Evolutionary conservation across 2,797 vertebrate species (phyloP).

Genomic region (Neomorphus geoffroyi): DNA sequence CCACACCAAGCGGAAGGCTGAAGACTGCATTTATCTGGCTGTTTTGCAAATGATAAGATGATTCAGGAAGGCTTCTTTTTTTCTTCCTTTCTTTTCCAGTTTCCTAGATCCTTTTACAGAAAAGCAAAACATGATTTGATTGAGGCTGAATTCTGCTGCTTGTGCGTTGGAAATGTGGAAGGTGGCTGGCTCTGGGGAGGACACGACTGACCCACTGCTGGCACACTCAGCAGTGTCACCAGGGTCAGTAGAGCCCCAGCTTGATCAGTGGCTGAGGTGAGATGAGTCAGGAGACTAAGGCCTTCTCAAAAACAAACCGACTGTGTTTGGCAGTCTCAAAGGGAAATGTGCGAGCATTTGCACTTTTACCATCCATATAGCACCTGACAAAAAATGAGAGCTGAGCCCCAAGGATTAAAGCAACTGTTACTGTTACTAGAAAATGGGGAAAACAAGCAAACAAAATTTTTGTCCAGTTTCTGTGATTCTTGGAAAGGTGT

Average conservation of each 20-base stretch:
- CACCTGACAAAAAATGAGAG: not conserved
- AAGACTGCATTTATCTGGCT: not conserved
- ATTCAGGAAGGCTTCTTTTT: not conserved
- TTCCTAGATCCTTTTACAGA: not conserved
- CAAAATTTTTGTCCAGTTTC: not conserved
- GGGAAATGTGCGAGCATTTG: not conserved
- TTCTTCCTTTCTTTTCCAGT: not conserved
- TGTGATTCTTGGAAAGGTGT: not conserved
- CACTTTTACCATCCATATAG: not conserved
- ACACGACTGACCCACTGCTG: fast-evolving
- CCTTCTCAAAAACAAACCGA: not conserved
- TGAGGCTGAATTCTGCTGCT: not conserved
- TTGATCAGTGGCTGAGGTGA: not conserved
- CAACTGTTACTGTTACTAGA: not conserved
- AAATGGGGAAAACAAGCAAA: not conserved
- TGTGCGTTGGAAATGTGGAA: not conserved
- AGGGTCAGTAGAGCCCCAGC: not conserved
- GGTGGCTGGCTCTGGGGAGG: not conserved
- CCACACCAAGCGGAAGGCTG: not conserved
- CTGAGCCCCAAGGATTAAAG: not conserved
- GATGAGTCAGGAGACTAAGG: not conserved
- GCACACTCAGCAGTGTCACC: fast-evolving
- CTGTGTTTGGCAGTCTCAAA: not conserved
- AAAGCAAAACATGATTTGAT: not conserved
- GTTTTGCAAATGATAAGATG: not conserved